A percentile compares a stretch with the other conserved stretches of the same genome.
These are phyloP conservation scores for Spinus olivaceus DNA, from an alignment of 2,797 vertebrate genomes.

Conservation along the genomic window DNA sequence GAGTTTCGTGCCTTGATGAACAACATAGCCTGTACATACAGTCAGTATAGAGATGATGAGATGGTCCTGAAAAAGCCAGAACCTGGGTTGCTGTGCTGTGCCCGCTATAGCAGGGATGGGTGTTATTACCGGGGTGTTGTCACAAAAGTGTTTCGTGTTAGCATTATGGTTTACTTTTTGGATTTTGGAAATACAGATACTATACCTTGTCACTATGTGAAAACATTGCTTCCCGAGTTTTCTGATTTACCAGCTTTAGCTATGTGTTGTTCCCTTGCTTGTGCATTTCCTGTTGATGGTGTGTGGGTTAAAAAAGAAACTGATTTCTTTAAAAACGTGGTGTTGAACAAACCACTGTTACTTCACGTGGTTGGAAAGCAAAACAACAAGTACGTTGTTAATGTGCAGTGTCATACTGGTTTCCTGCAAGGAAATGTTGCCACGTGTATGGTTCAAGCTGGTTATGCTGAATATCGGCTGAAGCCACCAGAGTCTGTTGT, in stretches of 20 bases:
- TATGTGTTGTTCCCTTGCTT: constrained; percentile 82
- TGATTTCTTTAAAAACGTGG: constrained; percentile 80
- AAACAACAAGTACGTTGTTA: constrained; percentile 77
- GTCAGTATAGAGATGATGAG: constrained; percentile 73
- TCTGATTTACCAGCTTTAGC: constrained; percentile 80
- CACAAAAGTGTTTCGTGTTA: constrained; percentile 69
- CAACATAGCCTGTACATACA: constrained; percentile 75
- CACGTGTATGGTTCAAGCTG: constrained; percentile 73
- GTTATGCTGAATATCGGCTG: constrained; percentile 77
- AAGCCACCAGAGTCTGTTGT: neutral
- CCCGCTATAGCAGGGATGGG: constrained; percentile 83
- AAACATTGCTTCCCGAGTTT: constrained; percentile 82
- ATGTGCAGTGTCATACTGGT: constrained; percentile 64
- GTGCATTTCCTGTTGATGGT: constrained; percentile 75
- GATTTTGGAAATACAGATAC: constrained; percentile 92
- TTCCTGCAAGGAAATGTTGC: constrained; percentile 68
- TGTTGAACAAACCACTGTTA: constrained; percentile 76
- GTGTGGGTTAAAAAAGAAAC: constrained; percentile 78
- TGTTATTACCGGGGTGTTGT: constrained; percentile 86
- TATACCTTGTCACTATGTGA: constrained; percentile 81
- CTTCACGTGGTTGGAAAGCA: constrained; percentile 76
- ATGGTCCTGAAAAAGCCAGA: constrained; percentile 79
- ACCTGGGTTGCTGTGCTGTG: constrained; percentile 85
- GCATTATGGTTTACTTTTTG: constrained; percentile 83
- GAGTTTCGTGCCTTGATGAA: constrained; percentile 84